These are phyloP conservation scores for Melanocharis versteri DNA, from an alignment of 2,113 vertebrate genomes.

Conservation along the genomic window DNA sequence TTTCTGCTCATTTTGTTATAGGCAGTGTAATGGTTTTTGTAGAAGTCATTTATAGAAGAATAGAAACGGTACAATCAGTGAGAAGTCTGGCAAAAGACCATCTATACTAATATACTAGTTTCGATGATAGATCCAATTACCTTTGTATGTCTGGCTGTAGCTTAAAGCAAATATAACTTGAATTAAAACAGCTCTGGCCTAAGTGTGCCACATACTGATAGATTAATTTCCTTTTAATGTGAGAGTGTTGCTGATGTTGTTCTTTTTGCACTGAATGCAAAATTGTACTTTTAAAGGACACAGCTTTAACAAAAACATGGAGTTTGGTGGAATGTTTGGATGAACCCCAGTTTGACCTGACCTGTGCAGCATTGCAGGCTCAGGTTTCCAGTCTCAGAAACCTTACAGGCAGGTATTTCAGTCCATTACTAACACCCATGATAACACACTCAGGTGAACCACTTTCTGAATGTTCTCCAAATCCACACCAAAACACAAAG, in stretches of 20 bases:
- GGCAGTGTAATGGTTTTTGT: not conserved
- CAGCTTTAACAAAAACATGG: not conserved
- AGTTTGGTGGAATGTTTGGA: not conserved
- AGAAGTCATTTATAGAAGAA: not conserved
- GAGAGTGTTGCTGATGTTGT: not conserved
- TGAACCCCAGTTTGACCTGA: not conserved
- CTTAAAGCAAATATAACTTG: not conserved
- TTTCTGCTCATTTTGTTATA: not conserved
- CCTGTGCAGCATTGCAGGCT: not conserved
- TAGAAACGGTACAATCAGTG: not conserved
- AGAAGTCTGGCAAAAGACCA: not conserved
- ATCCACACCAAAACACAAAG: not conserved
- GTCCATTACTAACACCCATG: not conserved
- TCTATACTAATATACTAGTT: not conserved
- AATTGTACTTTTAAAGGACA: not conserved
- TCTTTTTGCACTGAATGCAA: not conserved
- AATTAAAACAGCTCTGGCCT: not conserved
- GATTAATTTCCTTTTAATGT: not conserved
- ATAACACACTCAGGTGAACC: rapidly evolving
- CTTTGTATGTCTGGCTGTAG: not conserved
- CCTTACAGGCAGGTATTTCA: not conserved
- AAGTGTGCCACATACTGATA: not conserved
- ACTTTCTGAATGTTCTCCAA: not conserved
- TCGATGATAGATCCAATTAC: constrained; percentile 29
- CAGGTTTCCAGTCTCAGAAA: not conserved